Evolutionary conservation across 2,888 invertebrate species (phyloP), one percentile per base, ranked within the genome.

Genomic region (Gnatocerus cornutus): DNA sequence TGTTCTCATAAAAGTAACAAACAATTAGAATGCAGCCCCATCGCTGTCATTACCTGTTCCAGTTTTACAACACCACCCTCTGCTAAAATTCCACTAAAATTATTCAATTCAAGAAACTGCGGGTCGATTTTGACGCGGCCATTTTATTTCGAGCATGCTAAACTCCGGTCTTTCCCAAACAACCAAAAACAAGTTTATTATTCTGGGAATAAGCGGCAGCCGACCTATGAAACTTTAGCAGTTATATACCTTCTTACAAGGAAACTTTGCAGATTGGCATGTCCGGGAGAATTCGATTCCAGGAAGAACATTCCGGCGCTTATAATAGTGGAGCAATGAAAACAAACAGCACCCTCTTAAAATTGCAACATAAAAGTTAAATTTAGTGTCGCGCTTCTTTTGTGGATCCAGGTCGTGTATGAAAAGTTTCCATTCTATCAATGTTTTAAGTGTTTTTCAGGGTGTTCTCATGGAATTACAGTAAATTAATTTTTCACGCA

Each of bases 111-210:
- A 27, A 27, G 37, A 45, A 45, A 3, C 12, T n/a, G 29, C 4
- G 10, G 30, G 30, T 8, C 9, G 29, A 58, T 43, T 29, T 56
- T 56, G 39, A 21, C 3, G 27, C 39, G 41, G 33, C 10, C 55
- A 21, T n/a, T n/a, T 39, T 53, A 53, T 53, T 55, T 39, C 39
- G 39, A 14, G 37, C 55, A 37, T 16, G 55, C 14, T 39, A 52
- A 27, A 41, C 55, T 56, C 14, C 3, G 41, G 56, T 29, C 43
- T 45, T 41, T 13, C 56, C 43, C 41, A 33, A 52, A 10, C 48
- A 27, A 12, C 10, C 52, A 33, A 33, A 55, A 55, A 58, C 56
- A 58, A 58, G 43, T 58, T 58, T 58, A 58, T 58, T 58, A 58
- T 58, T 58, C 56, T 41, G 56, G 56, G 56, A 58, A 58, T 58